phyloP scores from a whole-genome alignment of 2,888 invertebrate species.

The Mythimna vitellina region DNA sequence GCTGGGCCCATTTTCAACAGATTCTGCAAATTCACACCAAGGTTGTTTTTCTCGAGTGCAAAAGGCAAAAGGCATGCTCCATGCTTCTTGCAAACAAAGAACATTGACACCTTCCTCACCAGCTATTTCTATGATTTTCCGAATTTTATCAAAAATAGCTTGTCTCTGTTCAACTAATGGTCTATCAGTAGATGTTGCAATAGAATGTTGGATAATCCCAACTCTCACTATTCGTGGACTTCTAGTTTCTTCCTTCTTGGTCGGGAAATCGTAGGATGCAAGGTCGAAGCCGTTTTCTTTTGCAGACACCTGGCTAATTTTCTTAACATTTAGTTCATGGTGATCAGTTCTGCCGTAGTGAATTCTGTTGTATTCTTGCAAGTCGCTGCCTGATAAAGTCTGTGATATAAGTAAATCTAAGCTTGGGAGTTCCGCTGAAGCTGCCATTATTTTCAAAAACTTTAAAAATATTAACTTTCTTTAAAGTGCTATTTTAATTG shows the following conservation, averaged over 20 bases:
- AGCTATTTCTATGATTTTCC: slow-evolving; percentile 94
- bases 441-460: slow-evolving; percentile 68
- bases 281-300: slow-evolving; percentile 93
- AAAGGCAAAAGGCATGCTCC: slow-evolving; percentile 99
- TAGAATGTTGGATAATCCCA: slow-evolving; percentile 96
- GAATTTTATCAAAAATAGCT: slow-evolving; percentile 94
- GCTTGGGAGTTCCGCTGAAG: slow-evolving; percentile 75
- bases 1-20: slow-evolving; percentile 96
- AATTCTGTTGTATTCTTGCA: slow-evolving; percentile 93
- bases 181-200: slow-evolving; percentile 93
- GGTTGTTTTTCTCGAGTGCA: slow-evolving; percentile 99
- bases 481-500: slow-evolving; percentile 1
- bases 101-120: slow-evolving; percentile 95
- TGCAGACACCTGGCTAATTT: slow-evolving; percentile 85
- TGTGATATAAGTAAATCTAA: slow-evolving; percentile 78
- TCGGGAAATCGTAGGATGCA: slow-evolving; percentile 93
- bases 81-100: slow-evolving; percentile 98
- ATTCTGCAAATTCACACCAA: slow-evolving; percentile 99
- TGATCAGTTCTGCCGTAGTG: slow-evolving; percentile 94
- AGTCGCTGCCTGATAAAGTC: slow-evolving; percentile 83
- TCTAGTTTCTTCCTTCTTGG: slow-evolving; percentile 93
- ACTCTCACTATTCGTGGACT: slow-evolving; percentile 94
- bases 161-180: slow-evolving; percentile 94
- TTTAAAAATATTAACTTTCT: neutral
- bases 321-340: slow-evolving; percentile 87